phyloP scores from a whole-genome alignment of 2,888 invertebrate species.

The Chloroclystis v-ata region DNA sequence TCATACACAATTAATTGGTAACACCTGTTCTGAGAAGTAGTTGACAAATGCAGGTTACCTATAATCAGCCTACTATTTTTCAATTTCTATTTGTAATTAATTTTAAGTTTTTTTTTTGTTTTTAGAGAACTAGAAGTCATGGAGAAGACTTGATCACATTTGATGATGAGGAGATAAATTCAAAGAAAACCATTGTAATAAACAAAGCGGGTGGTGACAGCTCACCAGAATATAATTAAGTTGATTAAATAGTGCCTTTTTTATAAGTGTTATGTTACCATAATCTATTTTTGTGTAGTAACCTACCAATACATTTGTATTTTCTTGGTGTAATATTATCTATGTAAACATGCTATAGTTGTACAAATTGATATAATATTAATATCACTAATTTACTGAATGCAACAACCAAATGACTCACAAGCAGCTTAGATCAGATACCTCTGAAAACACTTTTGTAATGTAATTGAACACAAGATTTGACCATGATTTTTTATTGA shows the following conservation, averaged over 20 bases:
- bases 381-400: too few species aligned
- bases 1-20: too few species aligned
- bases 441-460: too few species aligned
- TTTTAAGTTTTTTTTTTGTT: conserved; percentile 17
- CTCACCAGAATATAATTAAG: conserved; percentile 72
- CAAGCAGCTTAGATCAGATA: too few species aligned
- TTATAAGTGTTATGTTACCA: conserved; percentile 49
- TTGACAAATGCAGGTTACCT: too few species aligned
- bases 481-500: too few species aligned
- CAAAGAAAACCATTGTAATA: conserved; percentile 48
- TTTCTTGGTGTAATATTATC: conserved; percentile 15
- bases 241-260: conserved; percentile 64
- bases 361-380: background rate
- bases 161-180: conserved; percentile 60
- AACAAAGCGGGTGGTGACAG: conserved; percentile 60
- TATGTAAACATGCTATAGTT: background rate
- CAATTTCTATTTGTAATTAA: background rate
- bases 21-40: too few species aligned
- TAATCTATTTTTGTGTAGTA: conserved; percentile 25
- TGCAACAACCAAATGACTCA: too few species aligned
- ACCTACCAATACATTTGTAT: conserved; percentile 28
- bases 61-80: too few species aligned
- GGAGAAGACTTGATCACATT: conserved; percentile 63
- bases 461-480: too few species aligned
- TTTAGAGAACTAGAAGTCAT: conserved; percentile 54